A percentile compares a stretch with the other conserved stretches of the same genome.
Evolutionary conservation across 2,888 invertebrate genomes (phyloP).

Genomic region (Ormia ochracea): DNA sequence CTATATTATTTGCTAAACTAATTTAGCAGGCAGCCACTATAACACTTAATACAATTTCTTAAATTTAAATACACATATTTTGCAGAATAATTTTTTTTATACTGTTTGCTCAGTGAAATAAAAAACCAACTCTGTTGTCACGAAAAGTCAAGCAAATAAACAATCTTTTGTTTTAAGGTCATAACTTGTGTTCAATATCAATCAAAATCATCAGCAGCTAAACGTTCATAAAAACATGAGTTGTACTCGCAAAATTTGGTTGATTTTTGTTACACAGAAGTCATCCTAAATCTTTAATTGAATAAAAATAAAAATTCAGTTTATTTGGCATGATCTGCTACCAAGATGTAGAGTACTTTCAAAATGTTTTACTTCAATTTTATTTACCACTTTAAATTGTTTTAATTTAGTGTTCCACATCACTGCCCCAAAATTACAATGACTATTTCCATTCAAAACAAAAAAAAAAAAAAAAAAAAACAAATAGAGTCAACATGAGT

Average conservation of each 20-base stretch:
- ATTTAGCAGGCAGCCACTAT: too few species aligned
- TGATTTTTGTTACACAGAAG: neutral
- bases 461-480: neutral
- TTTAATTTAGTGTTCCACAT: slow-evolving; percentile 44
- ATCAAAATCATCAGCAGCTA: neutral
- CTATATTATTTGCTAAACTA: too few species aligned
- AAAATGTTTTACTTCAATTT: slow-evolving; percentile 14
- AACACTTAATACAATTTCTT: too few species aligned
- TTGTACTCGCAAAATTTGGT: neutral
- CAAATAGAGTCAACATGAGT: slow-evolving; percentile 16
- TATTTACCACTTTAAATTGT: neutral
- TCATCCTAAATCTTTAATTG: slow-evolving; percentile 16
- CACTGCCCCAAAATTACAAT: slow-evolving; percentile 26
- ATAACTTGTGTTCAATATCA: neutral
- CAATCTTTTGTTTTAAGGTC: neutral
- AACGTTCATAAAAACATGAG: neutral
- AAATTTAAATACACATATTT: too few species aligned
- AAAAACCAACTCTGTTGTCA: too few species aligned
- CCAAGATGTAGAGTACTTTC: slow-evolving; percentile 27
- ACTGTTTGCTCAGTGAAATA: too few species aligned
- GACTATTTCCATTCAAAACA: too few species aligned
- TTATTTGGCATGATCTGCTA: neutral
- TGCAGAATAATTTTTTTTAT: too few species aligned
- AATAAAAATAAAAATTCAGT: neutral
- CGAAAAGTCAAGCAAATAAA: neutral